These are phyloP conservation scores for Elephas maximus DNA, from an alignment of 2,113 vertebrate genomes.

Conservation along the genomic window DNA sequence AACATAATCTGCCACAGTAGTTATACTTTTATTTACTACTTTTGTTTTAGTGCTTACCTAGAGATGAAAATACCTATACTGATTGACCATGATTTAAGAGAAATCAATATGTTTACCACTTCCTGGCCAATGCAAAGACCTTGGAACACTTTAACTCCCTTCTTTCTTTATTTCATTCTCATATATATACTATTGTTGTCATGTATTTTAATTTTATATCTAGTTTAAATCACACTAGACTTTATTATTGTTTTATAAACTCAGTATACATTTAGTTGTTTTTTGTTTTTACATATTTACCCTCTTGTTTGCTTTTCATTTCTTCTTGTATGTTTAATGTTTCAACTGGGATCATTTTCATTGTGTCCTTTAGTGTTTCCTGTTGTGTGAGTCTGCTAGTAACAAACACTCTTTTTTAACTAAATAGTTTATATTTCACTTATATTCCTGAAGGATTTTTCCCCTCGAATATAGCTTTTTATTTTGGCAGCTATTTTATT, in stretches of 20 bases:
- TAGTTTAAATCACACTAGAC: conserved; percentile 9
- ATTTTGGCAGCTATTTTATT: conserved; percentile 27
- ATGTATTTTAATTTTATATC: conserved; percentile 10
- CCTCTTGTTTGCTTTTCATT: neutral
- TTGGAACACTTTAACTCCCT: neutral
- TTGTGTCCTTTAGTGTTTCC: neutral
- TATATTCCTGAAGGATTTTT: conserved; percentile 2
- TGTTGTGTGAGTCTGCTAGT: neutral
- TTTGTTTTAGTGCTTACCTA: neutral
- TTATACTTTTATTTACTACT: neutral
- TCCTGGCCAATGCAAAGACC: neutral
- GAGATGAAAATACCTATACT: neutral
- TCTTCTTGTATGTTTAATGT: neutral
- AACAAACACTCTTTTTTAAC: neutral
- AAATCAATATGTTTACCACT: conserved; percentile 12
- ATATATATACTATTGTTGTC: neutral
- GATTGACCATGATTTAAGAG: neutral
- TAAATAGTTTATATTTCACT: neutral
- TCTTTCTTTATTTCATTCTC: neutral
- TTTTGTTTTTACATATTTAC: no score
- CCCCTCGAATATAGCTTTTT: neutral
- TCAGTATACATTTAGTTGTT: no score
- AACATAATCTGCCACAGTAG: neutral
- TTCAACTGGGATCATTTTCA: neutral
- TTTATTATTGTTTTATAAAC: neutral